phyloP scores from a whole-genome alignment of 2,888 invertebrate species.

The Drosophila paucipuncta region DNA sequence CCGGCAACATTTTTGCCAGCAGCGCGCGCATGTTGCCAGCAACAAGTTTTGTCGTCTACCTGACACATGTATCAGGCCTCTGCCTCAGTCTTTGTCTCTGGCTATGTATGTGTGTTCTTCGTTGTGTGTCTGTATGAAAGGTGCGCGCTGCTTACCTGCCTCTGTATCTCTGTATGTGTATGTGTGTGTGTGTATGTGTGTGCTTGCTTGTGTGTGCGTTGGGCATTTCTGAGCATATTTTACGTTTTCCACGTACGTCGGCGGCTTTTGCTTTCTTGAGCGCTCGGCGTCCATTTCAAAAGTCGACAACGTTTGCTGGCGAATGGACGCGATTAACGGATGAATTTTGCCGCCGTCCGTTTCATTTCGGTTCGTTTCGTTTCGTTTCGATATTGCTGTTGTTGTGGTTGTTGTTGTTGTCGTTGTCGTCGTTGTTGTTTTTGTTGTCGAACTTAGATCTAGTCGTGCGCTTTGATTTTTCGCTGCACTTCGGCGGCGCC shows the following conservation, averaged over 20 bases:
- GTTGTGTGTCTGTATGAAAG: conserved; percentile 39
- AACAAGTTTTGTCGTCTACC: conserved; percentile 74
- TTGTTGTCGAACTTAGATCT: conserved; percentile 17
- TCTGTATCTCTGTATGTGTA: neutral
- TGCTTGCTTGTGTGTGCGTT: conserved; percentile 25
- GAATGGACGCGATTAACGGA: conserved; percentile 85
- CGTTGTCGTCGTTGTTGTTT: neutral
- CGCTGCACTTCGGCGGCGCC: conserved; percentile 58
- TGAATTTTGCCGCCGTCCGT: conserved; percentile 47
- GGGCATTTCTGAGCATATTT: conserved; percentile 77
- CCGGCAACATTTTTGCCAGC: conserved; percentile 78
- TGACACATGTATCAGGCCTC: conserved; percentile 40
- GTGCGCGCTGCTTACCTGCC: conserved; percentile 52
- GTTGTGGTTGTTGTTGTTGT: neutral
- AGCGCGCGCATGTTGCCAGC: conserved; percentile 75
- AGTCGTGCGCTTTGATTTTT: conserved; percentile 58
- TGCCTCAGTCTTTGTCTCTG: neutral
- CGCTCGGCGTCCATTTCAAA: conserved; percentile 82
- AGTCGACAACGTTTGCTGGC: conserved; percentile 84
- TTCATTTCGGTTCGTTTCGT: conserved; percentile 11
- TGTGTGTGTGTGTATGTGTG: conserved; percentile 29
- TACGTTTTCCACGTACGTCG: conserved; percentile 74
- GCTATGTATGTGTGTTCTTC: conserved; percentile 23
- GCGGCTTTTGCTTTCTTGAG: conserved; percentile 76
- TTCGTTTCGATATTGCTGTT: conserved; percentile 4